Conservation (phyloP, 2,888 invertebrate genomes). For the Monopis laevigella region DNA sequence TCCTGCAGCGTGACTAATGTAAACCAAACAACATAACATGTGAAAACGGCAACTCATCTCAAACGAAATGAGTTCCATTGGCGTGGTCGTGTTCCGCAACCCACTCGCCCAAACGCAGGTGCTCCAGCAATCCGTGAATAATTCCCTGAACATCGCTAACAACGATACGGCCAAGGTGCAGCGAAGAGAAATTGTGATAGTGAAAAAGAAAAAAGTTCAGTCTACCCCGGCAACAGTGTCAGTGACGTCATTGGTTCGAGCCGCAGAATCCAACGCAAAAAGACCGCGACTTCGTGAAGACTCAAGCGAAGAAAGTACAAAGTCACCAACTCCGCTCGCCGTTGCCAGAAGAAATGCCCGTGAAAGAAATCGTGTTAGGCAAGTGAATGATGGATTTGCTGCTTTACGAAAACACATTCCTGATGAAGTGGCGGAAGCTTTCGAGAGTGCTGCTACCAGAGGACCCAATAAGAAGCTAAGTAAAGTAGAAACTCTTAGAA, state of each 20-base stretch:
- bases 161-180: conserved; percentile 42
- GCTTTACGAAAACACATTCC: conserved; percentile 89
- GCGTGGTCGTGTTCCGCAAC: conserved; percentile 69
- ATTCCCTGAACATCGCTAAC: conserved; percentile 63
- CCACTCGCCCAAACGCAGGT: conserved; percentile 69
- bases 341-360: conserved; percentile 91
- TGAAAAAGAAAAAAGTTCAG: conserved; percentile 56
- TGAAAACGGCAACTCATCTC: conserved; percentile 42
- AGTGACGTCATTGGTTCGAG: conserved; percentile 53
- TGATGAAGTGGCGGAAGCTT: conserved; percentile 78
- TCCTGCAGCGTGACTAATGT: conserved; percentile 32
- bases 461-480: conserved; percentile 81
- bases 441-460: conserved; percentile 71
- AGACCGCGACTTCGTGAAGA: conserved; percentile 46
- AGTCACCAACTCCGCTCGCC: conserved; percentile 77
- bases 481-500: conserved; percentile 88
- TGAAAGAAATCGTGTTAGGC: conserved; percentile 91
- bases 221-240: conserved; percentile 42
- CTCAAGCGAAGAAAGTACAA: conserved; percentile 50
- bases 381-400: conserved; percentile 92
- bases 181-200: conserved; percentile 61
- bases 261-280: conserved; percentile 40
- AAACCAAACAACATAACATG: conserved; percentile 46
- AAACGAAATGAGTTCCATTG: conserved; percentile 63
- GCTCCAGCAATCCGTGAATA: conserved; percentile 72